Conservation (phyloP, 2,888 invertebrate species). For the Tineola bisselliella region DNA sequence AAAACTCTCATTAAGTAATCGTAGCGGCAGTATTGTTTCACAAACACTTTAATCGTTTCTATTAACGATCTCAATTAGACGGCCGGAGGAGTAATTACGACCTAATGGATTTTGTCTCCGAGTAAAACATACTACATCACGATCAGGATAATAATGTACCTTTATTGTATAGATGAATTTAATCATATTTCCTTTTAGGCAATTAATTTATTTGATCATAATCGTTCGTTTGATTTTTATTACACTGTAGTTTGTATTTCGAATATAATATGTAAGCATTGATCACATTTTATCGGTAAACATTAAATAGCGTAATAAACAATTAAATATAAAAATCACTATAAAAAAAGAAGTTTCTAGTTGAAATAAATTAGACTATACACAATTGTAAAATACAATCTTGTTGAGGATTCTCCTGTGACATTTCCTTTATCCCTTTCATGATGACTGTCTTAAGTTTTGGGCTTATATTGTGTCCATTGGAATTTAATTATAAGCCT, state of each 20-base stretch:
- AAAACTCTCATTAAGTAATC: not conserved
- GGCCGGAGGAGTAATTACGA: conserved; percentile 32
- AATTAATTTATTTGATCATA: not conserved
- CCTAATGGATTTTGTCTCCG: conserved; percentile 28
- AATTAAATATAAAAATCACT: too few species aligned
- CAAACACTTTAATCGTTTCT: conserved; percentile 21
- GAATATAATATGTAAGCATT: too few species aligned
- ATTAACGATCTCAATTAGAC: conserved; percentile 36
- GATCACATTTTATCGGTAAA: too few species aligned
- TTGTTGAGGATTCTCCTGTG: not conserved
- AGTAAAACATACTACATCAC: conserved; percentile 12
- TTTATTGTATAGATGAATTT: conserved; percentile 14
- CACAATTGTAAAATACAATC: not conserved
- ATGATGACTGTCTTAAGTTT: not conserved
- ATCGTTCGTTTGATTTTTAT: too few species aligned
- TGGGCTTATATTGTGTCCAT: conserved; percentile 39
- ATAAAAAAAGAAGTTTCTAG: too few species aligned
- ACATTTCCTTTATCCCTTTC: not conserved
- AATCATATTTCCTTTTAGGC: not conserved
- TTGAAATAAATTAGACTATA: not conserved
- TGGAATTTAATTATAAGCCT: conserved; percentile 48
- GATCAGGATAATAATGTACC: conserved; percentile 18
- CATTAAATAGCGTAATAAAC: too few species aligned
- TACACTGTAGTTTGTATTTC: not conserved
- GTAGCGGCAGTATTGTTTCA: not conserved